Evolutionary conservation across 1,140 invertebrate species (phyloP).

Genomic region (Atta cephalotes): DNA sequence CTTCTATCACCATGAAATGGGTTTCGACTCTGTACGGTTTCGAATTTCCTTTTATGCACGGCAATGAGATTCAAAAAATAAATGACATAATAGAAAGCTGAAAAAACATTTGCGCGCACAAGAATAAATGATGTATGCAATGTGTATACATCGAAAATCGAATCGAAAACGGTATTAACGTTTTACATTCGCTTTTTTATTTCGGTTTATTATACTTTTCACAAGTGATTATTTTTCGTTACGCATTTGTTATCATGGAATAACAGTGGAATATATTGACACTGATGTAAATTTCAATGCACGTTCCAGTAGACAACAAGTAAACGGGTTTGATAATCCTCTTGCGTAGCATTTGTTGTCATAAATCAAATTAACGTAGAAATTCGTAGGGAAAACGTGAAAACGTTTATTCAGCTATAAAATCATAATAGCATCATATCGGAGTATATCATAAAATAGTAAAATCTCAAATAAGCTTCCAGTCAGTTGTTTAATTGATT

Average conservation of each 20-base stretch:
- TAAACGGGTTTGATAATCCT: slow-evolving; percentile 39
- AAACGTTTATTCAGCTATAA: slow-evolving; percentile 49
- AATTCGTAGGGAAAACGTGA: slow-evolving; percentile 52
- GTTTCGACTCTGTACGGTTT: background rate
- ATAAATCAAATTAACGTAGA: slow-evolving; percentile 52
- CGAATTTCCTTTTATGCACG: slow-evolving; percentile 54
- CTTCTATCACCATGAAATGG: background rate
- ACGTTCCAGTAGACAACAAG: slow-evolving; percentile 15
- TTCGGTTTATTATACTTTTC: slow-evolving; percentile 18
- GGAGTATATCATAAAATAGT: slow-evolving; percentile 12
- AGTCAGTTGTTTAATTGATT: background rate
- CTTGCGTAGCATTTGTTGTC: slow-evolving; percentile 48
- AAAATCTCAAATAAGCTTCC: slow-evolving; percentile 37
- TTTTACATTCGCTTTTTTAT: background rate
- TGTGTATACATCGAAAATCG: background rate
- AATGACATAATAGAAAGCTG: background rate
- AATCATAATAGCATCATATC: slow-evolving; percentile 45
- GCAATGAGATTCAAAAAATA: background rate
- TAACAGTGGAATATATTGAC: slow-evolving; percentile 18
- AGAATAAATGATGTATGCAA: background rate
- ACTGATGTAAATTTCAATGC: slow-evolving; percentile 44
- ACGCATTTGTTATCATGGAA: background rate
- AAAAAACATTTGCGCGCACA: background rate
- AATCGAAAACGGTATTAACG: background rate
- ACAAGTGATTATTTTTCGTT: slow-evolving; percentile 19